These are phyloP conservation scores for Gisinianus flammeolus DNA, from an alignment of 2,888 invertebrate species.

Conservation along the genomic window DNA sequence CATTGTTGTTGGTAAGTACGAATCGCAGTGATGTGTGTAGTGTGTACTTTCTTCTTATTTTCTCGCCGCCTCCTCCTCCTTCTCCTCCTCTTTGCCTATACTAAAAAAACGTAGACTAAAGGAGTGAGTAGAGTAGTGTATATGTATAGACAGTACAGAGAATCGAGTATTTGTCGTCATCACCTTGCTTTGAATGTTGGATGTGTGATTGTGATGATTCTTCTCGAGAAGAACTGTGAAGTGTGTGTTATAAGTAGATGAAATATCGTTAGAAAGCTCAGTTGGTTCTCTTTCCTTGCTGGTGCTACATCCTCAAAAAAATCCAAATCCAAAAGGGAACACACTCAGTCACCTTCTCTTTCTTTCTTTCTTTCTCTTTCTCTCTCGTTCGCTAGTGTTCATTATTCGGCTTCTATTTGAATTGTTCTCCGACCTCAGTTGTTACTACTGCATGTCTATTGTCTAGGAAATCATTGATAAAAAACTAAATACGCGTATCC, in stretches of 20 bases:
- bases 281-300: slow-evolving; percentile 3
- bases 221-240: not conserved
- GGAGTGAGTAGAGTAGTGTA: too few species aligned
- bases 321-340: not conserved
- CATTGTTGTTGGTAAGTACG: too few species aligned
- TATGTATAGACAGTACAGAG: not conserved
- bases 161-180: not conserved
- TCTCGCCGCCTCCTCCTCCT: too few species aligned
- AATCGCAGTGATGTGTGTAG: too few species aligned
- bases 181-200: not conserved
- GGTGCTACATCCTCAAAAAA: slow-evolving; percentile 3
- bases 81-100: not conserved
- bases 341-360: not conserved
- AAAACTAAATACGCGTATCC: not conserved
- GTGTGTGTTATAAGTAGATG: not conserved
- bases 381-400: not conserved
- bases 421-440: not conserved
- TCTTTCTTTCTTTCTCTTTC: not conserved
- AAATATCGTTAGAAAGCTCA: not conserved
- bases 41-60: too few species aligned
- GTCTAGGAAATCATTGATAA: not conserved
- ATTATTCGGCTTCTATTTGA: not conserved
- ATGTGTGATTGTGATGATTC: not conserved
- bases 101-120: too few species aligned
- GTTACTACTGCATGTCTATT: not conserved